Evolutionary conservation across 1,140 invertebrate genomes (phyloP).

Genomic region (Conus betulinus): DNA sequence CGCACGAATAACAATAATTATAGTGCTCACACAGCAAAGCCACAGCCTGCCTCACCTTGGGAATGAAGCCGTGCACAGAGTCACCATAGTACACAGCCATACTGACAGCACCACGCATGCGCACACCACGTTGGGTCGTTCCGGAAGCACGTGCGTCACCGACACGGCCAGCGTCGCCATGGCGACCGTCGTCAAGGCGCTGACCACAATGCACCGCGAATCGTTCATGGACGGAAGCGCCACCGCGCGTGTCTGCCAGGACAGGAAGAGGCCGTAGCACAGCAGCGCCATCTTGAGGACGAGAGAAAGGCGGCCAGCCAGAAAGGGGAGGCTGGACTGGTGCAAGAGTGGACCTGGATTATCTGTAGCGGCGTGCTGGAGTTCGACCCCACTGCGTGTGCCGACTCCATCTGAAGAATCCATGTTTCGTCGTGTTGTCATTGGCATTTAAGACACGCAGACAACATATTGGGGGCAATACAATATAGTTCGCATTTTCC

Average conservation of each 20-base stretch:
- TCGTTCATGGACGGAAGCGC: constrained; percentile 66
- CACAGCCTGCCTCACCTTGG: constrained; percentile 79
- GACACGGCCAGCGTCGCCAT: constrained; percentile 51
- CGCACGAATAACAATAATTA: too few species aligned
- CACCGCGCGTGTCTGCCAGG: constrained; percentile 64
- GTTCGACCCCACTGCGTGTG: too few species aligned
- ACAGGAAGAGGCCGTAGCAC: constrained; percentile 57
- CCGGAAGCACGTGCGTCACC: constrained; percentile 51
- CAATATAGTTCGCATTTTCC: too few species aligned
- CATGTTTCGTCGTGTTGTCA: too few species aligned
- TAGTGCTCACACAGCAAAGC: too few species aligned
- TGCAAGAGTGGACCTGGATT: constrained; percentile 50
- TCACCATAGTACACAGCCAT: constrained; percentile 84
- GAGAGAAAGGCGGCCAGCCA: constrained; percentile 59
- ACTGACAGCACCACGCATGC: constrained; percentile 52
- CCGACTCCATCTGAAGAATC: too few species aligned
- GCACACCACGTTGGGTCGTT: constrained; percentile 60
- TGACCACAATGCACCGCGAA: constrained; percentile 59
- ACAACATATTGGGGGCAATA: too few species aligned
- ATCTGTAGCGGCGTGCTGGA: neutral
- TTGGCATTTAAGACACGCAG: too few species aligned
- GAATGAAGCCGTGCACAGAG: constrained; percentile 89
- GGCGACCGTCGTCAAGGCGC: constrained; percentile 53
- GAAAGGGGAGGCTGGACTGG: constrained; percentile 42
- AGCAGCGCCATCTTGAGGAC: constrained; percentile 59